These are phyloP conservation scores for Morpho helenor DNA, from an alignment of 2,888 invertebrate genomes.

Conservation along the genomic window DNA sequence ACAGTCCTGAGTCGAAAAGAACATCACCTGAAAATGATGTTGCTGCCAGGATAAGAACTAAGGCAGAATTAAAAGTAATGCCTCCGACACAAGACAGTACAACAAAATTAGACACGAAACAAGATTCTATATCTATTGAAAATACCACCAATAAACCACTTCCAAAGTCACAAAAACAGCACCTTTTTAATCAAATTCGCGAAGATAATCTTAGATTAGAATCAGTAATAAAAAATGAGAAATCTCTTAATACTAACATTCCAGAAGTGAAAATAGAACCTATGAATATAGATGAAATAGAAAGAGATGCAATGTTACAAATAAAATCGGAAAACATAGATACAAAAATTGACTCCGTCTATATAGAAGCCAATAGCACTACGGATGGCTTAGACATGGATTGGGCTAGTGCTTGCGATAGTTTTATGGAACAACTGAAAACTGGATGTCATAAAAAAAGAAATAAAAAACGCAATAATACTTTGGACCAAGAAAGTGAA, in stretches of 20 bases:
- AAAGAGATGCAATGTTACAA: constrained; percentile 75
- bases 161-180: constrained; percentile 65
- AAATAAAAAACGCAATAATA: constrained; percentile 69
- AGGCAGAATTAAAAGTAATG: constrained; percentile 88
- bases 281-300: constrained; percentile 82
- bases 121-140: constrained; percentile 32
- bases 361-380: constrained; percentile 19
- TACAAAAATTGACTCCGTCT: constrained; percentile 36
- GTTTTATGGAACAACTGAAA: constrained; percentile 87
- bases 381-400: constrained; percentile 56
- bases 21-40: constrained; percentile 74
- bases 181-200: constrained; percentile 70
- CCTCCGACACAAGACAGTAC: constrained; percentile 60
- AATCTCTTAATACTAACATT: constrained; percentile 60
- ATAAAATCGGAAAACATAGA: constrained; percentile 57
- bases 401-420: constrained; percentile 87
- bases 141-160: constrained; percentile 51
- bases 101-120: constrained; percentile 42
- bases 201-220: constrained; percentile 65
- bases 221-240: constrained; percentile 82
- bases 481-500: constrained; percentile 42
- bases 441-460: constrained; percentile 79
- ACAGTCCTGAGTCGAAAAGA: constrained; percentile 50
- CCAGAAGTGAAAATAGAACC: constrained; percentile 84
- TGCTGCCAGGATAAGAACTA: constrained; percentile 89